A percentile compares a stretch with the other conserved stretches of the same genome.
phyloP scores from a whole-genome alignment of 1,140 invertebrate species.

The Drosophila obscura region DNA sequence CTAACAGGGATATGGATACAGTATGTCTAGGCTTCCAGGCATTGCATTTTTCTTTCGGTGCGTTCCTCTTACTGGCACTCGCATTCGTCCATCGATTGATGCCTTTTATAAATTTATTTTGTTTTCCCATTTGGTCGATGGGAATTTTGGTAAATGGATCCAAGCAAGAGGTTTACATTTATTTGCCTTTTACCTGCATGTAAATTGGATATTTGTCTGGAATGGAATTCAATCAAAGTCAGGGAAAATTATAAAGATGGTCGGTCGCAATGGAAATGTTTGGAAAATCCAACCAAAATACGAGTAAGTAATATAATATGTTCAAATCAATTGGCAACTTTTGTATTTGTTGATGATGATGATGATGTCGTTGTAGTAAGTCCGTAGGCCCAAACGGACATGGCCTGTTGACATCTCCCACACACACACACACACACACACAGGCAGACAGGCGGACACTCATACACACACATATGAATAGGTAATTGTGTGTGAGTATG shows the following conservation, averaged over 20 bases:
- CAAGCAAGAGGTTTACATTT: constrained; percentile 34
- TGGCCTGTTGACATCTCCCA: constrained; percentile 63
- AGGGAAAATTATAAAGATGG: constrained; percentile 16
- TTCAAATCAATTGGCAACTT: constrained; percentile 66
- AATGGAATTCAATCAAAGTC: constrained; percentile 7
- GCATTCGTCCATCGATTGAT: not conserved
- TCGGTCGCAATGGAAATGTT: constrained; percentile 26
- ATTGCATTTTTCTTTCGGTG: too few relatives aligned
- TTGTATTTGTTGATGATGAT: constrained; percentile 39
- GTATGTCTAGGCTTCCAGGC: too few relatives aligned
- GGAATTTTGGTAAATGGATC: constrained; percentile 17
- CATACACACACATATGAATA: constrained; percentile 11
- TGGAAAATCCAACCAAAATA: constrained; percentile 30
- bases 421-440: constrained; percentile 35
- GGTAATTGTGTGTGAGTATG: constrained; percentile 40
- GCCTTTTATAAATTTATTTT: not conserved
- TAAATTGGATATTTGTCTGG: constrained; percentile 33
- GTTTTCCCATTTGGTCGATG: constrained; percentile 5
- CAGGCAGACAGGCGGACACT: constrained; percentile 45
- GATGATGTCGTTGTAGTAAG: constrained; percentile 20
- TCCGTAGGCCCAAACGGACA: constrained; percentile 56
- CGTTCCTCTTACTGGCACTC: not conserved
- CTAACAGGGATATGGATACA: too few relatives aligned
- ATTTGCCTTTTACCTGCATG: constrained; percentile 37
- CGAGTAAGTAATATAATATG: constrained; percentile 52